Evolutionary conservation across 2,113 vertebrate genomes (phyloP).

Genomic region (Muntiacus reevesi): DNA sequence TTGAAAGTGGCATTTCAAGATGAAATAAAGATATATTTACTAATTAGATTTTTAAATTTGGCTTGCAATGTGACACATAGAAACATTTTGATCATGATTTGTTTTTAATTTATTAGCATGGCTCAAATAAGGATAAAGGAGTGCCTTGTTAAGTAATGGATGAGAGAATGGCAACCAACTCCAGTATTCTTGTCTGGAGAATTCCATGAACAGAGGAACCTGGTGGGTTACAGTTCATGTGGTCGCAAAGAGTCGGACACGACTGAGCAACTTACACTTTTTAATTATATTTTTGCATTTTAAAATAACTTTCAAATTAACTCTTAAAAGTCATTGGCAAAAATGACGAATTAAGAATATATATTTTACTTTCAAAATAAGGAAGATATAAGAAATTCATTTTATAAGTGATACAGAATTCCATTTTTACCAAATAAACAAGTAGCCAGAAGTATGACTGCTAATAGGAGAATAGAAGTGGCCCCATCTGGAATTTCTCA

Average conservation of each 20-base stretch:
- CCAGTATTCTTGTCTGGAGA: background rate
- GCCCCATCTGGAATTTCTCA: slow-evolving; percentile 15
- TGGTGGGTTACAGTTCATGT: background rate
- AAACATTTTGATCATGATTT: slow-evolving; percentile 21
- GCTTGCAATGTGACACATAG: slow-evolving; percentile 5
- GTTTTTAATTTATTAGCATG: background rate
- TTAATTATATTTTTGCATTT: slow-evolving; percentile 27
- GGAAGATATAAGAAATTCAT: slow-evolving; percentile 29
- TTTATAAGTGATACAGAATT: slow-evolving; percentile 50
- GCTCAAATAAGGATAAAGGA: slow-evolving; percentile 42
- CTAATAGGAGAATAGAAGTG: slow-evolving; percentile 33
- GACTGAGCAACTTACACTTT: background rate
- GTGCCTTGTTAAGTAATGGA: slow-evolving; percentile 45
- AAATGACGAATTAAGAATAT: slow-evolving; percentile 38
- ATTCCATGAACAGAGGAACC: background rate
- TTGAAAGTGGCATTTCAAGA: slow-evolving; percentile 19
- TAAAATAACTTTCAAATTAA: slow-evolving; percentile 51
- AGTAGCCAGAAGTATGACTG: slow-evolving; percentile 29
- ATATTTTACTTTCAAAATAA: slow-evolving; percentile 55
- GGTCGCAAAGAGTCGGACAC: background rate
- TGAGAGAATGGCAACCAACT: background rate
- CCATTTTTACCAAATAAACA: slow-evolving; percentile 61
- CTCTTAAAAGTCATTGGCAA: slow-evolving; percentile 22
- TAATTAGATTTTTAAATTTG: slow-evolving; percentile 15
- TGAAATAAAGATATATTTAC: slow-evolving; percentile 34